Evolutionary conservation across 2,797 vertebrate species (phyloP), one percentile per base, ranked within the genome.

Genomic region (Picus viridis): DNA sequence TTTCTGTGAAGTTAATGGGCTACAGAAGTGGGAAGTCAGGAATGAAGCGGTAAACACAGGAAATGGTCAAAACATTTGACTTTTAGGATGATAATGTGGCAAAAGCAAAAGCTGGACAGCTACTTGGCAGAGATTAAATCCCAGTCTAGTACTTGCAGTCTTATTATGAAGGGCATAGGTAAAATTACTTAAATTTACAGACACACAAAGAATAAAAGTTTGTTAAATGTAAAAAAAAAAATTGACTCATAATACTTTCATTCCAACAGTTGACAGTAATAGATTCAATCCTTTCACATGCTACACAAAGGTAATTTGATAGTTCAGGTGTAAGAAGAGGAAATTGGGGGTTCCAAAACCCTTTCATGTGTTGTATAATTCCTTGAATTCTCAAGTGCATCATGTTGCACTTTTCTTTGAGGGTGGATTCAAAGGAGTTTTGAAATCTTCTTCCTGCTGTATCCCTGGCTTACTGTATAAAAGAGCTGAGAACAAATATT

Each of bases 141-240:
- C 19, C 12, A 18, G 16, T 36, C 23, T 69, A 19, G 26, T 49
- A 30, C 16, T 91, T 88, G 22, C 5, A 9, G 57, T 12, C 19
- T 71, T 81, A 23, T 16, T 62, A 26, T 0, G 0, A 88, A 61
- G 11, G 22, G 8, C n/a, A 6, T 15, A 64, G 30, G 9, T 65
- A 41, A 78, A 54, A 62, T 7, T 0, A 36, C 65, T 36, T 65
- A 39, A 77, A 71, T 4, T 64, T 81, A 5, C 0, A 8, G 30
- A 12, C n/a, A 4, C 56, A 10, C 9, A 57, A 57, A 89, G 36
- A 76, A 45, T 75, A 61, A 29, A 85, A 83, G 6, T 53, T n/a
- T 5, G 13, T 10, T 56, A 16, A 84, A 45, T 49, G 36, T 36
- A 68, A 58, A 62, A 2, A 7, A 51, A 49, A 10, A 47, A 81